Percentiles rank a stretch among this genome's conserved stretches.
These are phyloP conservation scores for Petrocephalus microphthalmus DNA, from an alignment of 2,113 vertebrate genomes.

Conservation along the genomic window DNA sequence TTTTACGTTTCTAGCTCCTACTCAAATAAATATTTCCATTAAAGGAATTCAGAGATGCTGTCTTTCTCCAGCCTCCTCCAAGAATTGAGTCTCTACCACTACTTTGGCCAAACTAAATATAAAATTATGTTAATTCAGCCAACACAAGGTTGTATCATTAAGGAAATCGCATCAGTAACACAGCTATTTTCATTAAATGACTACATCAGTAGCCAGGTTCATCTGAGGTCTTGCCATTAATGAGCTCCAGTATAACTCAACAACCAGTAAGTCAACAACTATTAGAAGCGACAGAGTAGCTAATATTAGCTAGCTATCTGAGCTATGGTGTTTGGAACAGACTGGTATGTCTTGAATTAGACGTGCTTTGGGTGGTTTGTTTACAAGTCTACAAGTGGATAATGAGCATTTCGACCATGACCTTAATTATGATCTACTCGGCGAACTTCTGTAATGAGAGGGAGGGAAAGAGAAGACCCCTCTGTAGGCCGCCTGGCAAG, in stretches of 20 bases:
- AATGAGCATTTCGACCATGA: background rate
- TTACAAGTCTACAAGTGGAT: constrained; percentile 5
- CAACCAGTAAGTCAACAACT: background rate
- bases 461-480: background rate
- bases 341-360: background rate
- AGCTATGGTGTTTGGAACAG: background rate
- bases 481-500: background rate
- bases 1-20: background rate
- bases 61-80: background rate
- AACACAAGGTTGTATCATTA: background rate
- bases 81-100: background rate
- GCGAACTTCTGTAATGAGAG: background rate
- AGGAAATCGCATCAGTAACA: background rate
- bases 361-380: background rate
- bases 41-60: background rate
- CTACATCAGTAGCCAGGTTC: background rate
- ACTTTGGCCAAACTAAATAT: background rate
- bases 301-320: background rate
- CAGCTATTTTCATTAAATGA: background rate
- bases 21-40: background rate
- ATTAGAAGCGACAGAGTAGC: background rate
- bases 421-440: background rate
- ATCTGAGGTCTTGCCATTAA: background rate
- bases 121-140: background rate
- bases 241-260: background rate